These are phyloP conservation scores for Dynastes maya DNA, from an alignment of 2,888 invertebrate species.

Conservation along the genomic window DNA sequence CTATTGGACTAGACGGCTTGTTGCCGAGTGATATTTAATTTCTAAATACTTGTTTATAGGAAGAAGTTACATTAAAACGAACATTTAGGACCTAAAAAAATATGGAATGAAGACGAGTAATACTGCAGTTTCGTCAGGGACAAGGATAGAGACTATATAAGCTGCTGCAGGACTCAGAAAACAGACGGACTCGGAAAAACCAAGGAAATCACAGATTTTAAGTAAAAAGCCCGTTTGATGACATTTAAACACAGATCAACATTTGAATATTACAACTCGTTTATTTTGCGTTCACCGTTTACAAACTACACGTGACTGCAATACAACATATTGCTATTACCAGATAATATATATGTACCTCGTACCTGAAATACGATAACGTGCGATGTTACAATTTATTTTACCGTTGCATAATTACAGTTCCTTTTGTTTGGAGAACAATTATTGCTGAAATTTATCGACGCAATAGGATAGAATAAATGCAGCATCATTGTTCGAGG, in stretches of 20 bases:
- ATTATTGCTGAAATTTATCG: slow-evolving; percentile 39
- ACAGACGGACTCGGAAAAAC: too few relatives aligned
- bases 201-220: too few relatives aligned
- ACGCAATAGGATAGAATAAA: slow-evolving; percentile 42
- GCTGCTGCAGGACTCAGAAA: too few relatives aligned
- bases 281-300: background rate
- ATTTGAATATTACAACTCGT: background rate
- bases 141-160: too few relatives aligned
- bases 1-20: too few relatives aligned
- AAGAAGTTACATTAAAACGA: too few relatives aligned
- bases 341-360: background rate
- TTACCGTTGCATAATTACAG: slow-evolving; percentile 58
- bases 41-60: too few relatives aligned
- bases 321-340: slow-evolving; percentile 5
- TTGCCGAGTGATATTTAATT: too few relatives aligned
- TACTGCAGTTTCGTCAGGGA: too few relatives aligned
- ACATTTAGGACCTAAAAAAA: too few relatives aligned
- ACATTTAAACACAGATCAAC: background rate
- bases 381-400: slow-evolving; percentile 6
- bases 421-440: slow-evolving; percentile 53
- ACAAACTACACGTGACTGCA: background rate
- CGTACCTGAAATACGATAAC: background rate
- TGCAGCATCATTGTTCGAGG: slow-evolving; percentile 27
- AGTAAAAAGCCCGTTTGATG: too few relatives aligned
- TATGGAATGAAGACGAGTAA: too few relatives aligned